Percentiles rank a stretch among this genome's conserved stretches.
phyloP scores from a whole-genome alignment of 2,797 vertebrate genomes.

The Artibeus jamaicensis region DNA sequence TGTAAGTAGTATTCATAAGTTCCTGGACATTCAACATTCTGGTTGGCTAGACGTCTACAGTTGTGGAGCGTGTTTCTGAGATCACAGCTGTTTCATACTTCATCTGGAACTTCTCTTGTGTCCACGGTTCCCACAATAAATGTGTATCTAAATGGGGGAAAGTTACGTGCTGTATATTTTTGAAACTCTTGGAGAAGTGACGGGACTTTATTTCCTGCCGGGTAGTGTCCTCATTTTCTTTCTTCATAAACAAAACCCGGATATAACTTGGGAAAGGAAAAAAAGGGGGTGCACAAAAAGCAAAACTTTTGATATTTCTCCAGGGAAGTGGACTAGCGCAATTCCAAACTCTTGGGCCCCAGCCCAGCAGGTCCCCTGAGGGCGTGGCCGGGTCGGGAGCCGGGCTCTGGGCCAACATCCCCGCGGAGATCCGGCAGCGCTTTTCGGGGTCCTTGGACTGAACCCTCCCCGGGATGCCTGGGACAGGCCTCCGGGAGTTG shows the following conservation, averaged over 20 bases:
- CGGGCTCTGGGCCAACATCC: not conserved
- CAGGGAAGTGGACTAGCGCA: not conserved
- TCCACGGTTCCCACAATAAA: not conserved
- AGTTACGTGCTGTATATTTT: not conserved
- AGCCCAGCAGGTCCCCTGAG: not conserved
- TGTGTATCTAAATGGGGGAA: not conserved
- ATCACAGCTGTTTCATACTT: not conserved
- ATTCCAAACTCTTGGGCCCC: not conserved
- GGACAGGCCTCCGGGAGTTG: not conserved
- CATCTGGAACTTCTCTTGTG: not conserved
- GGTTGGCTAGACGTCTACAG: not conserved
- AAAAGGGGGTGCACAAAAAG: not conserved
- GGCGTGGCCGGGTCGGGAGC: conserved; percentile 19
- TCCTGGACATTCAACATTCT: not conserved
- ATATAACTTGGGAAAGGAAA: conserved; percentile 45
- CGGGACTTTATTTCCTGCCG: conserved; percentile 55
- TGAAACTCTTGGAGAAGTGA: conserved; percentile 34
- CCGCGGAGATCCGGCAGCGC: not conserved
- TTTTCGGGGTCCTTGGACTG: not conserved
- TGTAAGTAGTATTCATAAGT: not conserved
- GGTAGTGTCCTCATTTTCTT: conserved; percentile 53
- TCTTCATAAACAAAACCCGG: conserved; percentile 71
- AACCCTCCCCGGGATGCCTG: not conserved
- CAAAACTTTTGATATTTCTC: not conserved
- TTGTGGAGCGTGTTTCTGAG: not conserved